phyloP scores from a whole-genome alignment of 2,888 invertebrate species.

The Hyalella azteca region DNA sequence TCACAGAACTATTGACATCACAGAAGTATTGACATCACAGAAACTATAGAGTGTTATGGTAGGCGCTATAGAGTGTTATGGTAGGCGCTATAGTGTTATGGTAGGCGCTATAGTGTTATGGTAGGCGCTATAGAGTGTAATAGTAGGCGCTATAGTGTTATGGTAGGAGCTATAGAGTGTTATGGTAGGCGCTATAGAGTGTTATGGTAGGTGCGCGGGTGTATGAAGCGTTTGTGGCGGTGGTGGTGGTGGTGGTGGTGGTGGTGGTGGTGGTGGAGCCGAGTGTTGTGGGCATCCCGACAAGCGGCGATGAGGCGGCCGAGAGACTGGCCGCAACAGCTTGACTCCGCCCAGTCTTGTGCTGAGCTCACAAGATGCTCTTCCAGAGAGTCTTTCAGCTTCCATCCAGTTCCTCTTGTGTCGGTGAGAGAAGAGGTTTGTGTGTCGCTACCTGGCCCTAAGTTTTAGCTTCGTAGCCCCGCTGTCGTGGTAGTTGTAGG shows the following conservation, averaged over 20 bases:
- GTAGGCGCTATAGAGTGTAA: no score
- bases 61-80: no score
- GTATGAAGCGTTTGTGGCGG: conserved; percentile 2
- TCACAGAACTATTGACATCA: no score
- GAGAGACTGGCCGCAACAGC: neutral
- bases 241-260: neutral
- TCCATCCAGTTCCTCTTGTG: conserved; percentile 38
- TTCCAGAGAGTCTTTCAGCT: neutral
- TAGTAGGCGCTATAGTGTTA: no score
- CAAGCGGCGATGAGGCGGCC: conserved; percentile 1
- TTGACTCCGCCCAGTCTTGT: conserved; percentile 7
- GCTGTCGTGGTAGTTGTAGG: conserved; percentile 33
- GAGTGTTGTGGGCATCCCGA: conserved; percentile 16
- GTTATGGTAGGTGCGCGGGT: neutral
- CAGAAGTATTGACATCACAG: no score
- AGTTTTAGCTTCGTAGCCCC: neutral
- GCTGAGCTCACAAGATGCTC: conserved; percentile 27
- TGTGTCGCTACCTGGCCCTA: neutral
- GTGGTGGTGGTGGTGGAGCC: neutral
- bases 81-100: no score
- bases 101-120: no score
- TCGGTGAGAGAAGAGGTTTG: neutral
- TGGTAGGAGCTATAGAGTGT: no score
- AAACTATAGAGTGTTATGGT: no score
- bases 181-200: no score